These are phyloP conservation scores for Creontiades dilutus DNA, from an alignment of 2,888 invertebrate species.

Conservation along the genomic window DNA sequence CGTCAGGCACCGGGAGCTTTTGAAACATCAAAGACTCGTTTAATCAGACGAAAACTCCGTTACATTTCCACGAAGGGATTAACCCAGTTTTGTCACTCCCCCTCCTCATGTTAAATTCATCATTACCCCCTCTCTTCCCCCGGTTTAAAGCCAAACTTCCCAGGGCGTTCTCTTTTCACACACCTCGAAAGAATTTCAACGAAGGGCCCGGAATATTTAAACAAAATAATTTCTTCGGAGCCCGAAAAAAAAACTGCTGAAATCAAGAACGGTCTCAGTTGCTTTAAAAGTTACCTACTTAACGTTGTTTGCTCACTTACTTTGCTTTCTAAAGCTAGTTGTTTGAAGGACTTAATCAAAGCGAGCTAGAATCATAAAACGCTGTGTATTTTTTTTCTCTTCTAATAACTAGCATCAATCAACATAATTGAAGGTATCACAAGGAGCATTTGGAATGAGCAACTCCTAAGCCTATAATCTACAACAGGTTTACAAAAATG, in stretches of 20 bases:
- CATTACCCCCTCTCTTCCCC: conserved; percentile 1
- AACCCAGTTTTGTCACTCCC: conserved; percentile 57
- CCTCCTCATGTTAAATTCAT: conserved; percentile 51
- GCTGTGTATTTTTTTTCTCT: too few relatives aligned
- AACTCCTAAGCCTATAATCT: too few relatives aligned
- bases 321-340: not conserved
- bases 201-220: conserved; percentile 6
- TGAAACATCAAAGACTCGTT: conserved; percentile 57
- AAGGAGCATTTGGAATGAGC: too few relatives aligned
- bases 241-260: not conserved
- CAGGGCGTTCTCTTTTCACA: not conserved
- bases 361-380: too few relatives aligned
- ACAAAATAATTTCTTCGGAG: not conserved
- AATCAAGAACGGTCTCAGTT: not conserved
- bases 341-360: too few relatives aligned
- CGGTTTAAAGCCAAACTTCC: not conserved
- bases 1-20: not conserved
- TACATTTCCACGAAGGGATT: conserved; percentile 34
- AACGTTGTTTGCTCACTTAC: not conserved
- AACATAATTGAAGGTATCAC: too few relatives aligned
- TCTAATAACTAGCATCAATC: too few relatives aligned
- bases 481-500: too few relatives aligned
- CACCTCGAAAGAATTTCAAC: not conserved
- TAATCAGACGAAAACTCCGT: conserved; percentile 46
- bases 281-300: not conserved